A percentile compares a stretch with the other conserved stretches of the same genome.
These are phyloP conservation scores for Syritta pipiens DNA, from an alignment of 2,888 invertebrate genomes.

Conservation along the genomic window DNA sequence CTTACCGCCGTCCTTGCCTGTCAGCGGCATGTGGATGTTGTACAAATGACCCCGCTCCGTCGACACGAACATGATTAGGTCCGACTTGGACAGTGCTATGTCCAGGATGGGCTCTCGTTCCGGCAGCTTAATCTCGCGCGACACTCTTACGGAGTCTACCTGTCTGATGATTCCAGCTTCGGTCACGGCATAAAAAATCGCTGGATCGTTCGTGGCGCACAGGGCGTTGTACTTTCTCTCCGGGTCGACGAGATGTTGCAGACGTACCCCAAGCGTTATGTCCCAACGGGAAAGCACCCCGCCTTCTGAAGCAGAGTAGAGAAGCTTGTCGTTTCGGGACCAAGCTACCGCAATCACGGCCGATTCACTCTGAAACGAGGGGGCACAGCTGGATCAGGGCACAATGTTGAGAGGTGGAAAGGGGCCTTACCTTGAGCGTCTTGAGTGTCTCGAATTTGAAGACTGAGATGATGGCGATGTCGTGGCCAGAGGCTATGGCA, in stretches of 20 bases:
- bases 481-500: constrained; percentile 92
- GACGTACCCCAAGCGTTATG: constrained; percentile 84
- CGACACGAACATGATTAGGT: constrained; percentile 89
- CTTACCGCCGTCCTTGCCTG: constrained; percentile 76
- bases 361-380: no score
- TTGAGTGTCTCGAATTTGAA: constrained; percentile 87
- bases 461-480: constrained; percentile 91
- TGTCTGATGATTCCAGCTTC: constrained; percentile 74
- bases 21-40: constrained; percentile 84
- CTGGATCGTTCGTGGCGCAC: constrained; percentile 79
- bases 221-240: constrained; percentile 86
- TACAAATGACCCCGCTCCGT: constrained; percentile 88
- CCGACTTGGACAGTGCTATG: constrained; percentile 87
- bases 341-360: constrained; percentile 80
- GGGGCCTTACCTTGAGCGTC: constrained; percentile 73
- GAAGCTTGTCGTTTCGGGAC: constrained; percentile 83
- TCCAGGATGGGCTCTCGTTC: constrained; percentile 73
- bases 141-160: constrained; percentile 69
- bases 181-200: constrained; percentile 77
- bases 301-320: constrained; percentile 92
- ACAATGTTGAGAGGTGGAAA: no score
- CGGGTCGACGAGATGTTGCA: constrained; percentile 90
- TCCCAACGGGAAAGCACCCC: constrained; percentile 97
- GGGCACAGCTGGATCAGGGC: no score
- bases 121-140: constrained; percentile 75